Conservation (phyloP, 1,140 invertebrate genomes). For the Heliothis subflexa region DNA sequence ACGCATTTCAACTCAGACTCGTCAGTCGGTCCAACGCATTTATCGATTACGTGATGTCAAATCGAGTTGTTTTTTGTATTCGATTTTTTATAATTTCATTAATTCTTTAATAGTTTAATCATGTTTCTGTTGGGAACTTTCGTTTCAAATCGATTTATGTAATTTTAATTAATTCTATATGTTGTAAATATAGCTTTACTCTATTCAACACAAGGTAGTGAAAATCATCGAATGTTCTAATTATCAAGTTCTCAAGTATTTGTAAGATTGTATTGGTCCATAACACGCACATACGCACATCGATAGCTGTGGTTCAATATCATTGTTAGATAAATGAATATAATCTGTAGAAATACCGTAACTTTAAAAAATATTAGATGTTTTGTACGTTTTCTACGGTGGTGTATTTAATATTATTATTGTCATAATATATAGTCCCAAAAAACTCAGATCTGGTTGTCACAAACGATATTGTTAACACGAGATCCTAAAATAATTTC, state of each 20-base stretch:
- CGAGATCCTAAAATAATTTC: too few relatives aligned
- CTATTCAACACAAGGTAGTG: constrained; percentile 13
- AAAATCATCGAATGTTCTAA: constrained; percentile 20
- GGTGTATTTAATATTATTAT: not conserved
- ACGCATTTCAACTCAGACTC: constrained; percentile 13
- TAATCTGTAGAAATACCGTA: not conserved
- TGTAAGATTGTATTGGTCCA: not conserved
- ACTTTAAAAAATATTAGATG: constrained; percentile 26
- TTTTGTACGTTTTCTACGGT: constrained; percentile 50
- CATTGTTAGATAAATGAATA: not conserved
- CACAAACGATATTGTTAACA: too few relatives aligned
- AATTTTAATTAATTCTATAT: not conserved
- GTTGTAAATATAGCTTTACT: not conserved
- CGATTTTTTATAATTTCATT: not conserved
- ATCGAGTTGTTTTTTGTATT: not conserved
- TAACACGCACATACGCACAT: constrained; percentile 4
- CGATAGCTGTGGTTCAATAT: constrained; percentile 10
- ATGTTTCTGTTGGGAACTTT: constrained; percentile 1
- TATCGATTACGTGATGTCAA: constrained; percentile 28
- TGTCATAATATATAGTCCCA: not conserved
- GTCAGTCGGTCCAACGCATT: constrained; percentile 19
- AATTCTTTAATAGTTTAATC: not conserved
- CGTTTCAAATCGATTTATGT: constrained; percentile 1
- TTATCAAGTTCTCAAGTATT: not conserved
- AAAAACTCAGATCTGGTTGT: not conserved